Evolutionary conservation across 2,113 vertebrate genomes (phyloP), one percentile per base, ranked within the genome.

Genomic region (Felis chaus): DNA sequence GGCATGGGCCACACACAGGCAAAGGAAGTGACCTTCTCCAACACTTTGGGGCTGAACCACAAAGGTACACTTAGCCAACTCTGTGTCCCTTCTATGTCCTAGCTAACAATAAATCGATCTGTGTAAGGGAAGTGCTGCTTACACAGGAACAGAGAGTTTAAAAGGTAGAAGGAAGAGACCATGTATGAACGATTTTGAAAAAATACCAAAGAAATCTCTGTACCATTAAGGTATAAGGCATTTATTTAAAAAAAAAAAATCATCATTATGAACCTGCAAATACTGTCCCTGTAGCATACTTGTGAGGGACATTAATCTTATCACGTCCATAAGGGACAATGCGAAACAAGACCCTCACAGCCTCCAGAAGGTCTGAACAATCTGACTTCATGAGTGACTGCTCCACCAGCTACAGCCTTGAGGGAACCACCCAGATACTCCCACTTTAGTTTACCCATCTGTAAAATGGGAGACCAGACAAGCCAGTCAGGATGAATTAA

Each of bases 161-260:
- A 25, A 25, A 79, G 48, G 73, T 29, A 83, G 65, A 96, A 16
- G 74, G 50, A n/a, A 83, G 57, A 33, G 11, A 50, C 19, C 6
- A 19, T 15, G 29, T 19, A n/a, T 14, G n/a, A 6, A 33, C n/a
- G 21, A 81, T 27, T 84, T 61, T 61, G 25, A 76, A 89, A 83
- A 73, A 90, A 55, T 5, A 36, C 63, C 50, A 94, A 69, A 93
- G 81, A 65, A 66, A 45, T 45, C 29, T 79, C 63, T 82, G 61
- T n/a, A 33, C 1, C 33, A 57, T 78, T 63, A 41, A 73, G 39
- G 50, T 61, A 19, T 4, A 65, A 80, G 36, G 33, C 83, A 96
- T 53, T 25, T 88, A 33, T 82, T 89, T 65, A 5, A 69, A 45
- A 95, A 88, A 88, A 66, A 65, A 57, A 76, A 57, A 39, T 36